Evolutionary conservation across 2,113 vertebrate species (phyloP).

Genomic region (Mirza zaza): DNA sequence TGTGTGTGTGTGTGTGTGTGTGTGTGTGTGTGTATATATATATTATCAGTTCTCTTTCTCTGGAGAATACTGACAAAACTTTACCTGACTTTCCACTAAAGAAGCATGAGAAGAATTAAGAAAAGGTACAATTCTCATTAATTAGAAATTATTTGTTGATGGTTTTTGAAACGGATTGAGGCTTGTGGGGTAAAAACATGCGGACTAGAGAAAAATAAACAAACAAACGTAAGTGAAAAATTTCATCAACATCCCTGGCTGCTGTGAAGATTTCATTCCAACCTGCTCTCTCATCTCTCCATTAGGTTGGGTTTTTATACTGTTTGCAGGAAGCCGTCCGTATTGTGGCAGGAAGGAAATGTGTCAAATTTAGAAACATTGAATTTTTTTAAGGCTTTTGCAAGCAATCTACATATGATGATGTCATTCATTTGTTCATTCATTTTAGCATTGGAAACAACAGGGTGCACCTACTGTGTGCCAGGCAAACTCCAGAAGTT

Average conservation of each 20-base stretch:
- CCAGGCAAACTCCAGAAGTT: not conserved
- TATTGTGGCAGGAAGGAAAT: too few species aligned
- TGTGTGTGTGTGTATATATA: not conserved
- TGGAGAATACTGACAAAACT: not conserved
- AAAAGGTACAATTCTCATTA: not conserved
- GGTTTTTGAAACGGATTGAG: not conserved
- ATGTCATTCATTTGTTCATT: not conserved
- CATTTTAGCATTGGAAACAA: not conserved
- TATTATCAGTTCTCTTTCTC: not conserved
- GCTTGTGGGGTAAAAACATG: not conserved
- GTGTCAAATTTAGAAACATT: not conserved
- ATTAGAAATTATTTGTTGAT: not conserved
- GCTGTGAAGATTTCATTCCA: not conserved
- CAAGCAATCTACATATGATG: not conserved
- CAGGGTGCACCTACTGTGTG: not conserved
- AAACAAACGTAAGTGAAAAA: not conserved
- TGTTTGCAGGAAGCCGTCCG: not conserved
- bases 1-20: too few species aligned
- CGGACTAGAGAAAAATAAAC: not conserved
- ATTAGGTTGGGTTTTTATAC: not conserved
- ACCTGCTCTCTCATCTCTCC: not conserved
- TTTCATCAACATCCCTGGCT: not conserved
- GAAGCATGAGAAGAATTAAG: not conserved
- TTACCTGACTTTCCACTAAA: not conserved
- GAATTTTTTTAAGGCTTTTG: not conserved